phyloP scores from a whole-genome alignment of 2,888 invertebrate species.

The Nowickia ferox region DNA sequence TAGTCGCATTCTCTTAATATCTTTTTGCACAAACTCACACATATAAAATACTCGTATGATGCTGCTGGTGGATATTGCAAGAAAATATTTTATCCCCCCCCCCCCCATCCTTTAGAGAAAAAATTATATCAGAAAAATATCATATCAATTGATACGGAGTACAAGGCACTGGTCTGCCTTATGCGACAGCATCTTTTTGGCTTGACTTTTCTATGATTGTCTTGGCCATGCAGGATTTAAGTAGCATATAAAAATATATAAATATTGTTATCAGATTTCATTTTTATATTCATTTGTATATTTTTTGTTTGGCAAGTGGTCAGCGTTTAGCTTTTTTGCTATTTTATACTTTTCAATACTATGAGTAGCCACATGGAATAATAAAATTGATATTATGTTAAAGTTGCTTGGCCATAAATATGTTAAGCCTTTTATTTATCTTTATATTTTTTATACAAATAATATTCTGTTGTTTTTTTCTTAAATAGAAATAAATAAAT shows the following conservation, averaged over 20 bases:
- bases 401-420: constrained; percentile 55
- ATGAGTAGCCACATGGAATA: constrained; percentile 33
- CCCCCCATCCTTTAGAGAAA: neutral
- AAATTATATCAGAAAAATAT: constrained; percentile 27
- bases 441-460: constrained; percentile 20
- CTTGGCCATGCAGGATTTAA: constrained; percentile 67
- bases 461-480: neutral
- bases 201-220: constrained; percentile 56
- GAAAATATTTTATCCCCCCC: neutral
- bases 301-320: constrained; percentile 43
- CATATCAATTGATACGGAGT: constrained; percentile 43
- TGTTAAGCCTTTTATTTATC: constrained; percentile 70
- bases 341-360: neutral
- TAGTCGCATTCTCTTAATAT: neutral
- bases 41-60: constrained; percentile 16
- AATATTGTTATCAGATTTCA: constrained; percentile 64
- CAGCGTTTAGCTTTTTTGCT: constrained; percentile 30
- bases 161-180: neutral
- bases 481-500: constrained; percentile 18
- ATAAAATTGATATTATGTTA: constrained; percentile 47
- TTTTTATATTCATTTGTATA: neutral
- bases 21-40: neutral
- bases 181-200: neutral
- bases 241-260: constrained; percentile 34
- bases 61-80: constrained; percentile 13